Evolutionary conservation across 2,797 vertebrate genomes (phyloP).

Genomic region (Antennarius maculatus): DNA sequence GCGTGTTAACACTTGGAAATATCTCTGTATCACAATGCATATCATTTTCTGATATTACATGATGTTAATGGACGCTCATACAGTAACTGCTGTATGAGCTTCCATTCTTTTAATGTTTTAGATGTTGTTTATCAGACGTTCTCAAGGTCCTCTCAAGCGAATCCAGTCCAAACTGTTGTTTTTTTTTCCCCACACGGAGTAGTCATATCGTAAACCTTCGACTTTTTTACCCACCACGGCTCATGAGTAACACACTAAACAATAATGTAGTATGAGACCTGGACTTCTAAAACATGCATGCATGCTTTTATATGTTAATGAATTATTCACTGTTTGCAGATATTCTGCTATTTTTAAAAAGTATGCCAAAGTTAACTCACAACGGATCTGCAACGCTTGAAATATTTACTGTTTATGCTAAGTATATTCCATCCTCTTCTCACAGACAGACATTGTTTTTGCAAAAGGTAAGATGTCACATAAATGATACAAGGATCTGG

Average conservation of each 20-base stretch:
- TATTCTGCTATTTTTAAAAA: conserved; percentile 63
- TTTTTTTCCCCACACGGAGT: background rate
- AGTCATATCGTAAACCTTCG: background rate
- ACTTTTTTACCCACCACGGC: background rate
- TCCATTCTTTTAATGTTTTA: no score
- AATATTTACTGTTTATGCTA: conserved; percentile 59
- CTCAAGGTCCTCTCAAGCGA: background rate
- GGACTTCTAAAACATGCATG: conserved; percentile 59
- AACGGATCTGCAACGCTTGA: conserved; percentile 36
- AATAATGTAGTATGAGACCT: conserved; percentile 34
- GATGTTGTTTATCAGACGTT: no score
- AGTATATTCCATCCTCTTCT: conserved; percentile 36
- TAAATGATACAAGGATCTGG: conserved; percentile 45
- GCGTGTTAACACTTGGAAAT: background rate
- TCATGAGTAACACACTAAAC: conserved; percentile 22
- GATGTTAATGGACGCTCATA: no score
- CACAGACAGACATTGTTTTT: conserved; percentile 25
- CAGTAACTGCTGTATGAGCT: no score
- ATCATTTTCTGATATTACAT: no score
- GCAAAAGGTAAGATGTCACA: conserved; percentile 47
- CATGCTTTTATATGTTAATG: conserved; percentile 58
- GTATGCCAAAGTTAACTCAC: conserved; percentile 53
- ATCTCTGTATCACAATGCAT: background rate
- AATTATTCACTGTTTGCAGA: conserved; percentile 71
- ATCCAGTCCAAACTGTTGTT: background rate